These are phyloP conservation scores for Ophioderma brevispina DNA, from an alignment of 35 echinoderm and acorn worm species.

Conservation along the genomic window DNA sequence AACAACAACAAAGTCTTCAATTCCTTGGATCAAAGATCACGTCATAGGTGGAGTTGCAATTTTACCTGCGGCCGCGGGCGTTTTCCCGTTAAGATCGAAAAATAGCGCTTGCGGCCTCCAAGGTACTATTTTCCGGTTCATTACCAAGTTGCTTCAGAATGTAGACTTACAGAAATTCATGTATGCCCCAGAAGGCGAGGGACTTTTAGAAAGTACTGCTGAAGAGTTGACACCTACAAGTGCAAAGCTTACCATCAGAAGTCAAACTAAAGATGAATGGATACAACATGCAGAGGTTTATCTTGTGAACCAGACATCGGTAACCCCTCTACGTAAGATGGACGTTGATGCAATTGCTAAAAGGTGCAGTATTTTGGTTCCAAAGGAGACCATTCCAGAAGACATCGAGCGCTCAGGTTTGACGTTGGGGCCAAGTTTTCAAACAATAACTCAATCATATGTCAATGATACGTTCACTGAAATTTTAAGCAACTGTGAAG, in stretches of 20 bases:
- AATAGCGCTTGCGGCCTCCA: slow-evolving; percentile 31
- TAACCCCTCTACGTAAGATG: neutral
- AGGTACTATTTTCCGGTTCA: neutral
- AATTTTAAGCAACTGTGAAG: neutral
- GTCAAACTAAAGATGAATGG: slow-evolving; percentile 10
- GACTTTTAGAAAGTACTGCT: slow-evolving; percentile 8
- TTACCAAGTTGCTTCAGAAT: neutral
- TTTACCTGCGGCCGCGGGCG: slow-evolving; percentile 44
- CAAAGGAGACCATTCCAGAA: neutral
- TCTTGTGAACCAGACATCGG: neutral
- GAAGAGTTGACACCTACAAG: neutral
- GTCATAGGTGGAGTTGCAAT: slow-evolving; percentile 24
- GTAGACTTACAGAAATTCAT: slow-evolving; percentile 42
- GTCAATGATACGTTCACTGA: slow-evolving; percentile 6
- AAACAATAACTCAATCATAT: neutral
- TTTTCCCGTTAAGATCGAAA: slow-evolving; percentile 49
- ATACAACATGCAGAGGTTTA: slow-evolving; percentile 17
- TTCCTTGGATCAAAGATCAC: slow-evolving; percentile 56
- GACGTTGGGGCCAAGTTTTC: slow-evolving; percentile 41
- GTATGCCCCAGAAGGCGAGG: slow-evolving; percentile 23
- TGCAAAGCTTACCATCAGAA: neutral
- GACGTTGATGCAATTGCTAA: neutral
- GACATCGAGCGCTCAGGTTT: neutral
- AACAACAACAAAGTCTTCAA: neutral
- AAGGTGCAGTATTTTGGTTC: neutral